Evolutionary conservation across 2,888 invertebrate species (phyloP).

Genomic region (Drosophila affinis): DNA sequence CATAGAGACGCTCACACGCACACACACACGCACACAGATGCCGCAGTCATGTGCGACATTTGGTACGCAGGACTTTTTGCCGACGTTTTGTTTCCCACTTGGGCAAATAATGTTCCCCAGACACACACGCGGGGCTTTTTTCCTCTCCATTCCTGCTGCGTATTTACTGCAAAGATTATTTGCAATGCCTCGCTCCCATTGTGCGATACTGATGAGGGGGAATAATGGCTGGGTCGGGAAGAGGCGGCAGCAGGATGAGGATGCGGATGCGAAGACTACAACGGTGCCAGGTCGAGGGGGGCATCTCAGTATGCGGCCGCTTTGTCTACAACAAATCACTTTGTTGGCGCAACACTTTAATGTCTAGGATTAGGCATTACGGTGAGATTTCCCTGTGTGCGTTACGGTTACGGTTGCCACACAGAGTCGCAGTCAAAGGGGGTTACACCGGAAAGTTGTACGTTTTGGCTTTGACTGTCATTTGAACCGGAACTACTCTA

Average conservation of each 20-base stretch:
- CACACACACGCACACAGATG: slow-evolving; percentile 36
- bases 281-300: neutral
- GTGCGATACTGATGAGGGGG: slow-evolving; percentile 43
- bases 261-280: slow-evolving; percentile 2
- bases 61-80: slow-evolving; percentile 55
- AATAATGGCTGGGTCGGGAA: slow-evolving; percentile 27
- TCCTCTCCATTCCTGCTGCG: slow-evolving; percentile 50
- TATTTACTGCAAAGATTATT: slow-evolving; percentile 79
- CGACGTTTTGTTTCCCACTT: slow-evolving; percentile 77
- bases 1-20: slow-evolving; percentile 27
- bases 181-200: slow-evolving; percentile 70
- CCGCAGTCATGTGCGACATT: slow-evolving; percentile 78
- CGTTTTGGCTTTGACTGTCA: too few species aligned
- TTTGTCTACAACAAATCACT: slow-evolving; percentile 78
- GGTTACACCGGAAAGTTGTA: too few species aligned
- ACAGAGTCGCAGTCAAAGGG: neutral
- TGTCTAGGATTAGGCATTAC: slow-evolving; percentile 79
- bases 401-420: slow-evolving; percentile 17
- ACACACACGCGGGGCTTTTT: slow-evolving; percentile 57
- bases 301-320: slow-evolving; percentile 57
- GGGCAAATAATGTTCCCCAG: slow-evolving; percentile 81
- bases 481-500: too few species aligned
- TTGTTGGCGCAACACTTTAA: slow-evolving; percentile 79
- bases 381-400: slow-evolving; percentile 67
- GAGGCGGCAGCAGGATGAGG: slow-evolving; percentile 14